Evolutionary conservation across 2,113 vertebrate genomes (phyloP).

Genomic region (Chionomys nivalis): DNA sequence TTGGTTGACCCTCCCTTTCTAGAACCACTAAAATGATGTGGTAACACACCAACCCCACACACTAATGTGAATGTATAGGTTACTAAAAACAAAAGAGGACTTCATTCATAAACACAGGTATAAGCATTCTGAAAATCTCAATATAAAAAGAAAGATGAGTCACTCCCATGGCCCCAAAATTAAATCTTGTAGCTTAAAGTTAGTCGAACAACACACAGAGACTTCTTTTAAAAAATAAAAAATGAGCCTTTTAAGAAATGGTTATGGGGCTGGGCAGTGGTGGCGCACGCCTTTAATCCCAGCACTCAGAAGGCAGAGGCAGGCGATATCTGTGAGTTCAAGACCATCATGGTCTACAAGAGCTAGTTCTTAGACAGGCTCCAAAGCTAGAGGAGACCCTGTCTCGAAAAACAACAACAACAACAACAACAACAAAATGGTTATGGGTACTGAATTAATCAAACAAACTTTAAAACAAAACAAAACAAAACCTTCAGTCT

Average conservation of each 20-base stretch:
- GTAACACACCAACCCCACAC: not conserved
- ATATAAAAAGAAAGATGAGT: not conserved
- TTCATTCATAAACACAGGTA: not conserved
- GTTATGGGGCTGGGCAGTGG: too few species aligned
- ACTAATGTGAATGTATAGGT: not conserved
- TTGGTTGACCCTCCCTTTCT: not conserved
- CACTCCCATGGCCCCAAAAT: not conserved
- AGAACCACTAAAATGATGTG: not conserved
- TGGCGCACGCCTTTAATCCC: too few species aligned
- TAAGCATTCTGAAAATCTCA: constrained; percentile 36
- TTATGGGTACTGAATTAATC: not conserved
- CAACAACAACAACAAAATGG: not conserved
- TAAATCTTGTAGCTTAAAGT: not conserved
- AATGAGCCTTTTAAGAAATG: not conserved
- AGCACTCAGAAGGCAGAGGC: too few species aligned
- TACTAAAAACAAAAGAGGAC: constrained; percentile 5
- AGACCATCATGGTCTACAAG: too few species aligned
- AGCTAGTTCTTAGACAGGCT: too few species aligned
- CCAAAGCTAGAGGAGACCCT: too few species aligned
- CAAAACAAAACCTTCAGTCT: not conserved
- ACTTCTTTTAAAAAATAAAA: not conserved
- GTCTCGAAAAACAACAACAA: too few species aligned
- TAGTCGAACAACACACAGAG: not conserved
- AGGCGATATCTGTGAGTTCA: too few species aligned
- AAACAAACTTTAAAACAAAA: constrained; percentile 35